Conservation (phyloP, 2,888 invertebrate species). For the Tiliacea citrago region DNA sequence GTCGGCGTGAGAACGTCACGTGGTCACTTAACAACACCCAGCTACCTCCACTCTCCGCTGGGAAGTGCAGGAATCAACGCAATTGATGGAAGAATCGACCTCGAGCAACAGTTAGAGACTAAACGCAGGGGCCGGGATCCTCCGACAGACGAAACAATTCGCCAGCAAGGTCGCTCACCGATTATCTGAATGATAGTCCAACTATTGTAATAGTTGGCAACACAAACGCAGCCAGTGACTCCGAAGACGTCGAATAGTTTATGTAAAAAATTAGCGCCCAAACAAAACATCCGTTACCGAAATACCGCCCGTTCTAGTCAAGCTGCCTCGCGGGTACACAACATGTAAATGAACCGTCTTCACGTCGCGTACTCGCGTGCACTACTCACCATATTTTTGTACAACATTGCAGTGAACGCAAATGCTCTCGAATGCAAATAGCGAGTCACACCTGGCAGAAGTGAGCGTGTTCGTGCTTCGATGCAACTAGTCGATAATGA, state of each 20-base stretch:
- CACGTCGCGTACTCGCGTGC: conserved; percentile 2
- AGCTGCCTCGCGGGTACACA: conserved; percentile 7
- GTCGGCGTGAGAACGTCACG: conserved; percentile 22
- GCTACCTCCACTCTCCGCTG: conserved; percentile 20
- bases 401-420: conserved; percentile 28
- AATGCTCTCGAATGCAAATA: conserved; percentile 39
- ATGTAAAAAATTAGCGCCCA: conserved; percentile 46
- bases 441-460: conserved; percentile 35
- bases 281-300: conserved; percentile 68
- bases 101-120: conserved; percentile 56
- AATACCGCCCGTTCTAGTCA: conserved; percentile 43
- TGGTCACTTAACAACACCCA: conserved; percentile 1
- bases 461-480: conserved; percentile 26
- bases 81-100: conserved; percentile 59
- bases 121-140: conserved; percentile 58
- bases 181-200: conserved; percentile 53
- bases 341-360: conserved; percentile 10
- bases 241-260: conserved; percentile 42
- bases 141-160: conserved; percentile 67
- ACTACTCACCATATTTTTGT: conserved; percentile 7
- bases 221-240: conserved; percentile 14
- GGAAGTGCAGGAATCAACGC: conserved; percentile 46
- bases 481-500: neutral
- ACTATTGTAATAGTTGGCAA: conserved; percentile 38
- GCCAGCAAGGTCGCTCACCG: conserved; percentile 67